phyloP scores from a whole-genome alignment of 2,888 invertebrate species.

The Oscheius onirici region DNA sequence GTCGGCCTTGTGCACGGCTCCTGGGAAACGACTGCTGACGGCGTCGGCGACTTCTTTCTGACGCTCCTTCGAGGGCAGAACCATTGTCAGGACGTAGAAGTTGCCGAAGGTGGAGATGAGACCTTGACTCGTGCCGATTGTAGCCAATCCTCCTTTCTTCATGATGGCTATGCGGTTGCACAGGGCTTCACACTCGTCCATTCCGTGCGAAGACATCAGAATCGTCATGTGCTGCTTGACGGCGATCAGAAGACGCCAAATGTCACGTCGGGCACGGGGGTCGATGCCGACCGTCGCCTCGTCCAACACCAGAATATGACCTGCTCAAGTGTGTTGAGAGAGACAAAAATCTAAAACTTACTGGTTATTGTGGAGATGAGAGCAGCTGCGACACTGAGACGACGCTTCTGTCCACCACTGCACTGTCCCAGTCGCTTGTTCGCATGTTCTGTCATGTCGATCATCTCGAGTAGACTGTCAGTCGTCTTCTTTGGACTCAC shows the following conservation, averaged over 20 bases:
- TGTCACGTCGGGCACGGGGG: constrained; percentile 78
- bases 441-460: constrained; percentile 58
- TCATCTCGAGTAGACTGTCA: constrained; percentile 48
- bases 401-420: constrained; percentile 83
- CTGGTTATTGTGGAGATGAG: constrained; percentile 79
- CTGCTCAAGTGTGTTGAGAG: background rate
- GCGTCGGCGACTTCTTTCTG: constrained; percentile 9
- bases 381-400: constrained; percentile 83
- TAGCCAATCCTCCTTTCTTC: constrained; percentile 62
- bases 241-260: too few species aligned
- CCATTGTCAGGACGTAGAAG: constrained; percentile 51
- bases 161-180: constrained; percentile 67
- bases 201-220: too few species aligned
- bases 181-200: too few species aligned
- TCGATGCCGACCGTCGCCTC: constrained; percentile 74
- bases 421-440: constrained; percentile 54
- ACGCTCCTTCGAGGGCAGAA: constrained; percentile 14
- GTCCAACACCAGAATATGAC: too few species aligned
- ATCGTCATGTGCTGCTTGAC: constrained; percentile 70
- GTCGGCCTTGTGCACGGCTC: constrained; percentile 40
- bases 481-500: constrained; percentile 43
- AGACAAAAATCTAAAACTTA: constrained; percentile 77
- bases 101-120: constrained; percentile 65
- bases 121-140: constrained; percentile 66
- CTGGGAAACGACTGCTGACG: constrained; percentile 28